Evolutionary conservation across 2,888 invertebrate genomes (phyloP), one percentile per base, ranked within the genome.

Genomic region (Amphipoea lucens): DNA sequence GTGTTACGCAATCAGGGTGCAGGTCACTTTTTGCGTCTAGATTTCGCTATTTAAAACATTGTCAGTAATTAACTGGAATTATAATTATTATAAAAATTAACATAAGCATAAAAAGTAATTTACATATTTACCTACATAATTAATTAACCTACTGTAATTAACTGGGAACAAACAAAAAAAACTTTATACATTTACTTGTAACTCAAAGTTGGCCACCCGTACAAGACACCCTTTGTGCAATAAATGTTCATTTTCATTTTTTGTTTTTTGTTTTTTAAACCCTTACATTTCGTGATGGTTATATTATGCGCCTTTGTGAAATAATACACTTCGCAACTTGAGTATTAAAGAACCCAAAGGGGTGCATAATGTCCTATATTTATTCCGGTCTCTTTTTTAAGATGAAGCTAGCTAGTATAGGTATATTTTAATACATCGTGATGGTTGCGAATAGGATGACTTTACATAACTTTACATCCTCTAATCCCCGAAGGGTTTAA

Each of bases 331-430:
- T 79, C 42, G 51, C 45, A 14, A 70, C n/a, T 68, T 69, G 57
- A 51, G 66, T 63, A 79, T 78, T 63, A 68, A 48, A 63, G 54
- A 69, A 20, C 51, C 48, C n/a, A 65, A 68, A 84, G 69, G 74
- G 82, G 85, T 82, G 82, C 80, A 85, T 82, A 82, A 82, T 79
- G 54, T 82, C 54, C 11, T 69, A 40, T 36, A 57, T 14, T 68
- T 36, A 42, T 14, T 40, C 51, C 45, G 20, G 51, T 77, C 57
- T 36, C 17, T 14, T 40, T 45, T 36, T 71, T 23, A 45, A 82
- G 45, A 54, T 23, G 23, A 12, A 29, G 40, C 29, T 40, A 29
- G 4, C 36, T 57, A 57, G 57, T 57, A 7, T 9, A 40, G 9
- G 23, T 48, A 14, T 36, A 40, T 54, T 65, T 65, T 40, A 17